Evolutionary conservation across 2,113 vertebrate species (phyloP), one percentile per base, ranked within the genome.

Genomic region (Tretioscincus oriximinensis): DNA sequence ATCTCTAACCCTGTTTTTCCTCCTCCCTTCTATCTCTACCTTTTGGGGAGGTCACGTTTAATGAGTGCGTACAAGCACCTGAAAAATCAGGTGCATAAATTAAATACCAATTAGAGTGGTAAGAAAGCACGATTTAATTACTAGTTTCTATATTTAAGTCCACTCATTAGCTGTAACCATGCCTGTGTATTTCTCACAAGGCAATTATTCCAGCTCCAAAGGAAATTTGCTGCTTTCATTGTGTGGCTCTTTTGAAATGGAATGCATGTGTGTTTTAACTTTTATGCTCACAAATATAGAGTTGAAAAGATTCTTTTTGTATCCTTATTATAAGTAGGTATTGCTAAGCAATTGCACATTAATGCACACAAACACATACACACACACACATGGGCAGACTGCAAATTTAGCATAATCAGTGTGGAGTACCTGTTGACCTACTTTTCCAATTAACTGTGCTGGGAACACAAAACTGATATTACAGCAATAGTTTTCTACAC

Each of bases 381-480:
- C 63, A n/a, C 22, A 26, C 7, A 7, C 61, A 26, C 61, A 65
- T 26, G n/a, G 24, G n/a, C 63, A 11, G 71, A 28, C 28, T 45
- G 10, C 65, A 10, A 16, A 51, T 80, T 89, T 91, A 80, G 81
- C 89, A 87, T 81, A 54, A 84, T 73, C 88, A 74, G 76, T 88
- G 81, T 90, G 73, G 90, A 90, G 83, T 90, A 84, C 66, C 71
- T 90, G 90, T 90, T 96, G 95, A 96, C 94, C 96, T 92, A 96
- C 85, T 95, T 97, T 66, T 95, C 93, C 86, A 91, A 88, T 90
- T 95, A 96, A 96, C 94, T 95, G 94, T 85, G 90, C 84, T 82
- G 92, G 88, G 86, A 93, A 90, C 91, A 87, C 72, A 89, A 88
- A 89, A 91, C 76, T 92, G 83, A 80, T 84, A 92, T 89, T 87